A percentile compares a stretch with the other conserved stretches of the same genome.
phyloP scores from a whole-genome alignment of 2,888 invertebrate genomes.

The Agrilus biguttatus region DNA sequence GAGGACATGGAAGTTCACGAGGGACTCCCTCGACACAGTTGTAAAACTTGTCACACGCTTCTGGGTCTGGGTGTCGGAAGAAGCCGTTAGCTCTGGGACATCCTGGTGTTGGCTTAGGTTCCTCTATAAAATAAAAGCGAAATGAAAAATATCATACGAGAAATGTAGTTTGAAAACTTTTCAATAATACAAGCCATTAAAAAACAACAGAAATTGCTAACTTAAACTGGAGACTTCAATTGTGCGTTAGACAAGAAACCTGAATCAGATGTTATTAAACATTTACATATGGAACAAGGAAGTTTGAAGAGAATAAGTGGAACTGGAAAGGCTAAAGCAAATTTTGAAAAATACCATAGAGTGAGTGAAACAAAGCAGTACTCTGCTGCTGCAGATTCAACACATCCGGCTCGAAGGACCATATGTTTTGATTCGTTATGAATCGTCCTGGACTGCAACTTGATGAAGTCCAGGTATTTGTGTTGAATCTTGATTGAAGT shows the following conservation, averaged over 20 bases:
- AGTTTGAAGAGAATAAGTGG: conserved; percentile 72
- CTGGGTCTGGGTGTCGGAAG: conserved; percentile 58
- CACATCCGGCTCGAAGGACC: too few species aligned
- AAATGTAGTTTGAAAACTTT: too few species aligned
- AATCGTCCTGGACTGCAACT: too few species aligned
- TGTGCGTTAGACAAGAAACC: too few species aligned
- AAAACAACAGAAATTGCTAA: too few species aligned
- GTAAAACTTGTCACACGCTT: conserved; percentile 63
- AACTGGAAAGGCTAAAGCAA: conserved; percentile 74
- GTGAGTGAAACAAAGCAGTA: conserved; percentile 74
- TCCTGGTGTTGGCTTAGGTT: conserved; percentile 53
- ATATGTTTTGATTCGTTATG: too few species aligned
- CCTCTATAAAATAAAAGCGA: conserved; percentile 40
- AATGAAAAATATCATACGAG: not conserved
- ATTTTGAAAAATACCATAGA: conserved; percentile 86
- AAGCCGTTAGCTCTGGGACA: conserved; percentile 69
- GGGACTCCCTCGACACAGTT: conserved; percentile 63
- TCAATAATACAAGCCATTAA: too few species aligned
- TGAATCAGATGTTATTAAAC: too few species aligned
- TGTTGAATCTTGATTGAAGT: too few species aligned
- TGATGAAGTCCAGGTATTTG: too few species aligned
- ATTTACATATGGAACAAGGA: conserved; percentile 87
- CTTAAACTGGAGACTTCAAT: too few species aligned
- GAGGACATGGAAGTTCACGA: conserved; percentile 53
- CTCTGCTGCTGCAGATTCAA: conserved; percentile 66